Evolutionary conservation across 2,888 invertebrate species (phyloP), one percentile per base, ranked within the genome.

Genomic region (Notodonta ziczac): DNA sequence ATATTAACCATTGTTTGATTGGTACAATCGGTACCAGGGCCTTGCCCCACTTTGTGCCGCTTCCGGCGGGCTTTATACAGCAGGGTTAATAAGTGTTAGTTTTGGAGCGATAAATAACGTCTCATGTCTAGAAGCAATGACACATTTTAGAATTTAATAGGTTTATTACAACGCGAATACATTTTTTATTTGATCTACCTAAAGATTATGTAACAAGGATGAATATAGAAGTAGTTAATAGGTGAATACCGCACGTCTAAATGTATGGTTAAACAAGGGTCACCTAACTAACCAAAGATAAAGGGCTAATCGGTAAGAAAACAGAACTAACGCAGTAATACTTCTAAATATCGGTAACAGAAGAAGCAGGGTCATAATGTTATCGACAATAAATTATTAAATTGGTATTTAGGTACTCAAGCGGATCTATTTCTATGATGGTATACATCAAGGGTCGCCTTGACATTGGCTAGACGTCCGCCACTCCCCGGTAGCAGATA

Each of bases 11-110:
- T 77, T 80, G 76, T 81, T 80, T 76, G 81, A 77, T 80, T 78
- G 82, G 87, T 83, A 84, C 88, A 70, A 78, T 76, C 77, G 78
- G 85, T 85, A 78, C 88, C 86, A 81, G 62, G 71, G 69, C 65
- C 39, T n/a, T 58, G 61, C 58, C 56, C 62, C 70, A 73, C 71
- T 69, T 62, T 58, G 24, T 24, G 62, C 59, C 55, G 52, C 61
- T 69, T 73, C 58, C 42, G 44, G 65, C 39, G 44, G 59, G 61
- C 58, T 60, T 67, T 59, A 58, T 73, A 44, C 44, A n/a, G 50
- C 24, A 51, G 60, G 58, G 59, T 58, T 53, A 53, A 59, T 61
- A 61, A 67, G 63, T 70, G 70, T 67, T 64, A 57, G n/a, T 60
- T 48, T n/a, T 51, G 10, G 61, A 61, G 67, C 60, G 54, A 55